Evolutionary conservation across 2,797 vertebrate genomes (phyloP).

Genomic region (Channa striata): DNA sequence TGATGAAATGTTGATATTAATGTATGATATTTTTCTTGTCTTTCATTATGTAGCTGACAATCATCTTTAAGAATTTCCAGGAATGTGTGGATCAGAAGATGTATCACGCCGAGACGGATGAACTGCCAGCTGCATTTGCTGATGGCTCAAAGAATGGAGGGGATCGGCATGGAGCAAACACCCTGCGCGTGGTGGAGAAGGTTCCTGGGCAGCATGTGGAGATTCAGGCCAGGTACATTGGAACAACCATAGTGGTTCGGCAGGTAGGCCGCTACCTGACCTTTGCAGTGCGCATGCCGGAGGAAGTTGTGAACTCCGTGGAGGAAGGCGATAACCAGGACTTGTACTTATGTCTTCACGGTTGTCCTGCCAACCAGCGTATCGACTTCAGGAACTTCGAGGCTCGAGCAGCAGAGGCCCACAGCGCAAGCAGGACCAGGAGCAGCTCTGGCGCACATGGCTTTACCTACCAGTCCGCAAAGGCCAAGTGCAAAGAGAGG

Average conservation of each 20-base stretch:
- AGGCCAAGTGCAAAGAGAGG: constrained; percentile 93
- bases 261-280: constrained; percentile 97
- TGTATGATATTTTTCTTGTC: background rate
- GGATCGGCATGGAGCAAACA: constrained; percentile 92
- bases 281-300: constrained; percentile 96
- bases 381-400: constrained; percentile 89
- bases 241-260: constrained; percentile 96
- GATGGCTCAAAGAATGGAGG: constrained; percentile 97
- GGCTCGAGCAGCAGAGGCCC: constrained; percentile 77
- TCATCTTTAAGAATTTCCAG: constrained; percentile 99
- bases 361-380: constrained; percentile 93
- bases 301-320: constrained; percentile 93
- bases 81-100: constrained; percentile 98
- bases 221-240: constrained; percentile 97
- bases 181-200: constrained; percentile 93
- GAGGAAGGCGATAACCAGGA: constrained; percentile 94
- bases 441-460: constrained; percentile 54
- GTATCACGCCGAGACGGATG: constrained; percentile 95
- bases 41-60: constrained; percentile 88
- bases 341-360: constrained; percentile 94
- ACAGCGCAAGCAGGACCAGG: constrained; percentile 58
- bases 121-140: constrained; percentile 93
- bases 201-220: constrained; percentile 95
- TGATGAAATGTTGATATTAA: no score
- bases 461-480: constrained; percentile 91